Conservation (phyloP, 2,797 vertebrate genomes). For the Masticophis lateralis region DNA sequence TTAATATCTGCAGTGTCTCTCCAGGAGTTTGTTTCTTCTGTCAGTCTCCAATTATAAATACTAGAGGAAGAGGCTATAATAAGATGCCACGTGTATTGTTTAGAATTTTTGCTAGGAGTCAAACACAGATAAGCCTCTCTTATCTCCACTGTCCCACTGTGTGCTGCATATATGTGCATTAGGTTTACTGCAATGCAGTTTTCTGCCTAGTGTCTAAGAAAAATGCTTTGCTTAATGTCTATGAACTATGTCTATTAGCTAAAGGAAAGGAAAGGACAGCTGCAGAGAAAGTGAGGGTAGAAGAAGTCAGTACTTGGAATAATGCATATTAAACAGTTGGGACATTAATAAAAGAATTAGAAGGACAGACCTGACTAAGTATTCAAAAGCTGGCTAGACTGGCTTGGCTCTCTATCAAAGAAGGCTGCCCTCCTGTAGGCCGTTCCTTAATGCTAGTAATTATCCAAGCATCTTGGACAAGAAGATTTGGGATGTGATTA, state of each 20-base stretch:
- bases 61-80: constrained; percentile 18
- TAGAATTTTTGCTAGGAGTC: constrained; percentile 45
- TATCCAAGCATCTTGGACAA: not conserved
- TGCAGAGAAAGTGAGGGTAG: constrained; percentile 32
- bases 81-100: constrained; percentile 1
- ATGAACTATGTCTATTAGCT: constrained; percentile 40
- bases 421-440: not conserved
- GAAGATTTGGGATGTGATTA: not conserved
- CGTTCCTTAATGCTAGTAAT: not conserved
- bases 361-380: not conserved
- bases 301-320: constrained; percentile 21
- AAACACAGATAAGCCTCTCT: constrained; percentile 38
- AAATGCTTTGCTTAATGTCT: constrained; percentile 49
- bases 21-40: not conserved
- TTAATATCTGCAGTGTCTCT: not conserved
- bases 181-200: constrained; percentile 68
- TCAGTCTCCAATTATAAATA: not conserved
- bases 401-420: not conserved
- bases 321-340: constrained; percentile 1
- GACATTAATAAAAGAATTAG: not conserved
- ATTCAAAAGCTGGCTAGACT: not conserved
- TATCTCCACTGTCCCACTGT: constrained; percentile 43
- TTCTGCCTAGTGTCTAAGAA: constrained; percentile 60
- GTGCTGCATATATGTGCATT: constrained; percentile 42
- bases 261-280: constrained; percentile 39